Evolutionary conservation across 2,797 vertebrate species (phyloP).

Genomic region (Erethizon dorsatum): DNA sequence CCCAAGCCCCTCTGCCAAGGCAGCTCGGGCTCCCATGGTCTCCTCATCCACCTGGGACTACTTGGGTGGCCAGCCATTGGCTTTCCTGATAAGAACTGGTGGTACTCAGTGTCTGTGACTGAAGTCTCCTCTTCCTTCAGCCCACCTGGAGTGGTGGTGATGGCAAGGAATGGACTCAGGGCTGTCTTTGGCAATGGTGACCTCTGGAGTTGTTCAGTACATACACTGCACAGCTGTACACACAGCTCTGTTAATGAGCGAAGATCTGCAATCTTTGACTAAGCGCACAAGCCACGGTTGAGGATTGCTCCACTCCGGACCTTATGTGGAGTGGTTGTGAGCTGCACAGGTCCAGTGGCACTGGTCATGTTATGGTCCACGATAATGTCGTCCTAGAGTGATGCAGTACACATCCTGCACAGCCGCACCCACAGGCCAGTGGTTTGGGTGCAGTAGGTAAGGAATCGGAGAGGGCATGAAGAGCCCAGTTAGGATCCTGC

Average conservation of each 20-base stretch:
- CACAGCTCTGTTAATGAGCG: not conserved
- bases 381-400: not conserved
- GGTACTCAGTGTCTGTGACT: not conserved
- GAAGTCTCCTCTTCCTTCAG: not conserved
- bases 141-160: not conserved
- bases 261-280: not conserved
- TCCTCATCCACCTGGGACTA: slow-evolving; percentile 73
- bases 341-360: not conserved
- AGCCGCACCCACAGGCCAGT: not conserved
- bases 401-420: not conserved
- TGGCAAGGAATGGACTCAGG: not conserved
- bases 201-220: not conserved
- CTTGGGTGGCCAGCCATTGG: slow-evolving; percentile 73
- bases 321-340: not conserved
- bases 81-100: slow-evolving; percentile 73
- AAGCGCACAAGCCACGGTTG: not conserved
- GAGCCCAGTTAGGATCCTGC: not conserved
- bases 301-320: not conserved
- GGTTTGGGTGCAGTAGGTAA: not conserved
- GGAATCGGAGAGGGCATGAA: not conserved
- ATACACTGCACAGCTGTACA: not conserved
- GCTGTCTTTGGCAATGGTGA: not conserved
- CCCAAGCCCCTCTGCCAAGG: slow-evolving; percentile 42
- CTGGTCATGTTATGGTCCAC: not conserved
- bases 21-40: slow-evolving; percentile 64